Base-by-base conservation (phyloP, 2,888 invertebrate species). In the Hyposoter didymator region DNA sequence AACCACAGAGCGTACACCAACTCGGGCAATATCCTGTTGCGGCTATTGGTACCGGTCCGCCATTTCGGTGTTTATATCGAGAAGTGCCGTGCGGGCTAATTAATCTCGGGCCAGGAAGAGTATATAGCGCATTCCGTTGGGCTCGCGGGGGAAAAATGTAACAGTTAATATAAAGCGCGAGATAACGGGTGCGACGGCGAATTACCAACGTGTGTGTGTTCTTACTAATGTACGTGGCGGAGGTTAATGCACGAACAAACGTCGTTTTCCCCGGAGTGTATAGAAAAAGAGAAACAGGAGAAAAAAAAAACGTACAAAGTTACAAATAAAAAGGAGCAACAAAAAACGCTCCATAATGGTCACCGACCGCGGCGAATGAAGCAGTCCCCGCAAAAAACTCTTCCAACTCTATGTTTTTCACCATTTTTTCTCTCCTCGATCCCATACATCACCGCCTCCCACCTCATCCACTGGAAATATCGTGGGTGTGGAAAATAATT, bases 31-130 rank as follows among this genome's bases (percentile, higher is more conserved):
- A 83, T 85, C 83, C 83, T 79, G 83, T 76, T 64, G 47, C 32
- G 47, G 83, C 76, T 81, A 85, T 85, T 83, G 80, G 79, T 70
- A 79, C 67, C 62, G 62, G 78, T 73, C 69, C 62, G 66, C 70
- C 52, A 73, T 81, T 84, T 78, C 47, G 83, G 66, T 83, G 66
- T 67, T 81, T 81, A 87, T 87, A 88, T 85, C 85, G 80, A 84
- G 80, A 85, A 83, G 82, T 76, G 59, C 45, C 64, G 43, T 28
- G 69, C 67, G 82, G 79, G 82, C 87, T 88, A 86, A 86, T 88
- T 86, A 88, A 87, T 87, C 82, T 87, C 78, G 22, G 67, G 69
- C 59, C 64, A 69, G 76, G 82, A 86, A 84, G 78, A 84, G 78
- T 76, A 62, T 19, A 83, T 10, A 55, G 67, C 45, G 76, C 75